Evolutionary conservation across 2,888 invertebrate species (phyloP), one percentile per base, ranked within the genome.

Genomic region (Hermaeophaga mercurialis): DNA sequence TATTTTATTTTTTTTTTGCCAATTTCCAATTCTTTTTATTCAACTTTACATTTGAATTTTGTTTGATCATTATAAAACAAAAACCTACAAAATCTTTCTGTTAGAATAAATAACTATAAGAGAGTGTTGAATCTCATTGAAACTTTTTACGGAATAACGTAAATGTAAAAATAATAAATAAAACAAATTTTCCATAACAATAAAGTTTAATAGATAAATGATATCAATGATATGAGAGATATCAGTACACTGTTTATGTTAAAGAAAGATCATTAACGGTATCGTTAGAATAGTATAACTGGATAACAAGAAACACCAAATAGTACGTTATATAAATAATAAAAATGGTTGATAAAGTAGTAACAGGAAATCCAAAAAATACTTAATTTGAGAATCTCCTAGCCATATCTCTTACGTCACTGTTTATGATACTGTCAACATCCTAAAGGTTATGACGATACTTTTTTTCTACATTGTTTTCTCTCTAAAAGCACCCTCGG

Each of bases 121-220:
- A n/a, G n/a, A n/a, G n/a, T n/a, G n/a, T n/a, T n/a, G n/a, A n/a
- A n/a, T n/a, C n/a, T n/a, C n/a, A n/a, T n/a, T n/a, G n/a, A n/a
- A n/a, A n/a, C n/a, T n/a, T n/a, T n/a, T n/a, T n/a, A n/a, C n/a
- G n/a, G n/a, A n/a, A n/a, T n/a, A n/a, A n/a, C n/a, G n/a, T n/a
- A n/a, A n/a, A n/a, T n/a, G n/a, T n/a, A n/a, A n/a, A n/a, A n/a
- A n/a, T n/a, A n/a, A 18, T 1, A 14, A 28, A 45, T 38, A 28
- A 54, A 43, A 54, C 24, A 18, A 18, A 19, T 19, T 18, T 24
- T 55, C 28, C 50, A 69, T 70, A 70, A 70, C 70, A 70, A 69
- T 69, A 66, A 68, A 59, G 58, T 70, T 70, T 70, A 70, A 68
- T 70, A 69, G 64, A 70, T 62, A n/a, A n/a, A n/a, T n/a, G n/a